Base-by-base conservation (phyloP, 2,113 vertebrate species). In the Galemys pyrenaicus region DNA sequence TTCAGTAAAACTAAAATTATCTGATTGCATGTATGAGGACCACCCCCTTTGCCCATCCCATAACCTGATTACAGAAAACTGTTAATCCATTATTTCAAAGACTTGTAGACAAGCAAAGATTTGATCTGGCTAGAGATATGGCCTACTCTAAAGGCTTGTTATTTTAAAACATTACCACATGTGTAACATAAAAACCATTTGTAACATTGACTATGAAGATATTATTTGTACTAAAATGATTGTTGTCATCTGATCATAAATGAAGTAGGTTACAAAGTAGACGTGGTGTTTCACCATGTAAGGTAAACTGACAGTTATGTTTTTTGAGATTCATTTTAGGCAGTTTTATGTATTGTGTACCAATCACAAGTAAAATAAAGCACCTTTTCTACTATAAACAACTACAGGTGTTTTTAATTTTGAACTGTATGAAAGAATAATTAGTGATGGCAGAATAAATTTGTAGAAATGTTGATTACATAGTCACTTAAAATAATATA, bases 201-300 rank as follows among this genome's bases (percentile, higher is more conserved):
- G 95, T 98, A 96, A 85, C 94, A 96, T 94, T 94, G 96, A 92
- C 51, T 96, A 96, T 94, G 64, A 94, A 92, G 56, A 95, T 68
- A 91, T 97, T 92, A 91, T 97, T 97, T 90, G 39, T 98, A 97
- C 98, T 97, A 97, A 95, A 97, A 95, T 94, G 97, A 96, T 96
- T 91, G 87, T 88, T 97, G 97, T 75, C 97, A 96, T 97, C 87
- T 97, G 96, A 96, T 96, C 96, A 96, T 97, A 95, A 80, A 62
- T 91, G 80, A 92, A 84, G 9, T 92, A 93, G 75, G n/a, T 80
- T 79, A 46, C 75, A 83, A 95, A 78, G 77, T 79, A 80, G 89
- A 56, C 54, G 80, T 95, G 70, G 54, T 84, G 71, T 95, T 83
- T 80, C 68, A 75, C 51, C 44, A 35, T 35, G 39, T 71, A 28